Base-by-base conservation (phyloP, 2,888 invertebrate species). In the Amphipyra berbera region DNA sequence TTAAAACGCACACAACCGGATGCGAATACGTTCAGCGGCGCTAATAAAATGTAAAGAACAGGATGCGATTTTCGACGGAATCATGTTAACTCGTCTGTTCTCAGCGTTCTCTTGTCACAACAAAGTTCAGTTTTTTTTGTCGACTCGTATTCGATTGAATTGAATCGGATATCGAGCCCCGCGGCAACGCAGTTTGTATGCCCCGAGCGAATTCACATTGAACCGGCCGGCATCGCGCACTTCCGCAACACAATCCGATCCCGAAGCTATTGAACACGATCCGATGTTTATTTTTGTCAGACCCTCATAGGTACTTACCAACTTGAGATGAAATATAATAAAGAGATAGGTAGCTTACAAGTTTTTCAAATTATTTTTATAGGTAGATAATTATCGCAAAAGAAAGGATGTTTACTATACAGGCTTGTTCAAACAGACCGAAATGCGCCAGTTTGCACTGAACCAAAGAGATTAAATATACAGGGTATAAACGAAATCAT, bases 31-130 rank as follows among this genome's bases (percentile, higher is more conserved):
- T 81, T 86, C 81, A 85, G 83, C 81, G 86, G 84, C 88, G 88
- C 90, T 91, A 91, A 90, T 89, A 91, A 90, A 83, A 88, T 82
- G 81, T 88, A 90, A 88, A 90, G 90, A 90, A 89, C 93, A 90
- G 94, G 94, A 94, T 92, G 91, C 88, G 87, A 92, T 91, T 89
- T 93, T 91, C 86, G 85, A 90, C 89, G 89, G 90, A 90, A 89
- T 89, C 90, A 86, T 90, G 91, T 89, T 89, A 92, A 91, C 87
- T 89, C 86, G 87, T 77, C 86, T 85, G 89, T 90, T 91, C 89
- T 88, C 88, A 89, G 82, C 83, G 78, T 81, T 86, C 84, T 82
- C 85, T 80, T 90, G 92, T 91, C 92, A 91, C 87, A 93, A 92
- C 88, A 88, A 78, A 78, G 75, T 76, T 80, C 75, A 78, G 73